Percentiles rank a stretch among this genome's conserved stretches.
phyloP scores from a whole-genome alignment of 2,113 vertebrate genomes.

The Herpetotheres cachinnans region DNA sequence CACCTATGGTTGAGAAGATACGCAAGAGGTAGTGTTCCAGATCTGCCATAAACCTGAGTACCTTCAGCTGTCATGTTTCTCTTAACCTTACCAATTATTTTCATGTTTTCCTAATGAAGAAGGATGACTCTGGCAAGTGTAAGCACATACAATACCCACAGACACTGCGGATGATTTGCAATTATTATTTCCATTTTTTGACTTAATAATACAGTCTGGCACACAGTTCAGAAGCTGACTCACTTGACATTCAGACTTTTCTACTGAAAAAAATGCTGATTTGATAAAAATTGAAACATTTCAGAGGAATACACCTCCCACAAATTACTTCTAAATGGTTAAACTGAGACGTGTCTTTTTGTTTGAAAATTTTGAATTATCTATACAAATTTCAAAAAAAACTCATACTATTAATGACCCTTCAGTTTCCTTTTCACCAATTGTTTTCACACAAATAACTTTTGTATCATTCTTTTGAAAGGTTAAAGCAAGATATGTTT shows the following conservation, averaged over 20 bases:
- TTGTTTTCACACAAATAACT: background rate
- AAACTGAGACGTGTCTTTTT: background rate
- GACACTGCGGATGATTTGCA: background rate
- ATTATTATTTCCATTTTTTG: conserved; percentile 11
- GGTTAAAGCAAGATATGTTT: background rate
- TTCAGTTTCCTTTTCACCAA: background rate
- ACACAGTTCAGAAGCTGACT: background rate
- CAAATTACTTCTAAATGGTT: background rate
- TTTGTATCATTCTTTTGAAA: background rate
- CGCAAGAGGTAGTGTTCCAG: background rate
- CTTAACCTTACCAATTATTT: background rate
- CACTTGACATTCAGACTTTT: background rate
- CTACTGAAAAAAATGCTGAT: background rate
- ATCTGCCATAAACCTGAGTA: background rate
- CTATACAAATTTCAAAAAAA: background rate
- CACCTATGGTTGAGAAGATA: background rate
- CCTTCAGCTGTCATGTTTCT: background rate
- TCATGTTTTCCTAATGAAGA: background rate
- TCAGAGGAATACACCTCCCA: background rate
- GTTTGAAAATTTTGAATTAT: background rate
- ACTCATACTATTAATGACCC: background rate
- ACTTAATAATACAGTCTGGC: background rate
- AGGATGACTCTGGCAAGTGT: background rate
- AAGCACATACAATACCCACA: background rate
- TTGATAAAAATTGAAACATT: background rate